Evolutionary conservation across 2,888 invertebrate genomes (phyloP).

Genomic region (Drosophila histrio): DNA sequence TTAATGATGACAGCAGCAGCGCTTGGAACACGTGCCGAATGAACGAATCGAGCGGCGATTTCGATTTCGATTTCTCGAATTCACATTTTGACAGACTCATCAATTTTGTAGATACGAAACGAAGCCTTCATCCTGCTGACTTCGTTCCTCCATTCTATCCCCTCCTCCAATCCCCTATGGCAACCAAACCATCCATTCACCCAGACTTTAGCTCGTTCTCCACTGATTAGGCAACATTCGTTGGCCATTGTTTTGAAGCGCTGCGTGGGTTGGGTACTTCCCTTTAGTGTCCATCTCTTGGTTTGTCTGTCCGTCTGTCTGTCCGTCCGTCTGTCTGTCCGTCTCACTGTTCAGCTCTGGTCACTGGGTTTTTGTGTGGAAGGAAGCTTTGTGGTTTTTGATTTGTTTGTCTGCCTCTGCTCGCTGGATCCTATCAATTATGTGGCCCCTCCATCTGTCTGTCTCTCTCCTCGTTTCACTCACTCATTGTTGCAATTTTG

Average conservation of each 20-base stretch:
- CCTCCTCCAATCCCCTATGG: not conserved
- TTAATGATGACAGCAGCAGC: conserved; percentile 71
- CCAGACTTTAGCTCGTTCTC: not conserved
- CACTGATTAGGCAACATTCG: conserved; percentile 71
- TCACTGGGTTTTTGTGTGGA: conserved; percentile 40
- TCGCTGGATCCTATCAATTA: conserved; percentile 59
- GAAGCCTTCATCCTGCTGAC: conserved; percentile 25
- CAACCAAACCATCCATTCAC: not conserved
- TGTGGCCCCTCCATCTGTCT: conserved; percentile 24
- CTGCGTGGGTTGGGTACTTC: conserved; percentile 55
- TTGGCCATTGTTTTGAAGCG: conserved; percentile 57
- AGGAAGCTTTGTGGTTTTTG: conserved; percentile 75
- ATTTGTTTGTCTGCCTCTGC: conserved; percentile 66
- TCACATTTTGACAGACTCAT: conserved; percentile 80
- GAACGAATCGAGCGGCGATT: conserved; percentile 22
- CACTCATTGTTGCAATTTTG: conserved; percentile 33
- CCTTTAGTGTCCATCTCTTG: not conserved
- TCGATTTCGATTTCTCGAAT: conserved; percentile 64
- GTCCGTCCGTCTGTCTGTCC: not conserved
- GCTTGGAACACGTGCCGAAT: conserved; percentile 67
- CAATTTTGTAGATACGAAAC: conserved; percentile 75
- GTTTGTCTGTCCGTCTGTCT: not conserved
- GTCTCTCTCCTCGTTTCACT: not conserved
- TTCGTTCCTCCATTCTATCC: not conserved
- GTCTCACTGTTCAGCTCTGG: conserved; percentile 1